Percentiles rank a stretch among this genome's conserved stretches.
These are phyloP conservation scores for Tetragnatha montana DNA, from an alignment of 2,888 invertebrate genomes.

Conservation along the genomic window DNA sequence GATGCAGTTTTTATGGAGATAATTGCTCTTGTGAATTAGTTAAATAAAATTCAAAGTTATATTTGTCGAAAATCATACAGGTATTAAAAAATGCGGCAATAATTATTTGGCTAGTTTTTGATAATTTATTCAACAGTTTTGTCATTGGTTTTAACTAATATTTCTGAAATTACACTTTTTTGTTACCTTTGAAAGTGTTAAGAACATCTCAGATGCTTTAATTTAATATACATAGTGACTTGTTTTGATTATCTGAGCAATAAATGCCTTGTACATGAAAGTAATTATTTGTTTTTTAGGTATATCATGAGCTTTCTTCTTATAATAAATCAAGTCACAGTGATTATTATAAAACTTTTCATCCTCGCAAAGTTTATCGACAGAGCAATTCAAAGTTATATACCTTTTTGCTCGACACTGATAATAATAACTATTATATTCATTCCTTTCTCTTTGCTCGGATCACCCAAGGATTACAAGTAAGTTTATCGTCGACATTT, in stretches of 20 bases:
- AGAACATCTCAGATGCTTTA: no score
- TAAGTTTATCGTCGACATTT: conserved; percentile 80
- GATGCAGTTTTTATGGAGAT: no score
- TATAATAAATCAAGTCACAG: conserved; percentile 78
- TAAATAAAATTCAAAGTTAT: no score
- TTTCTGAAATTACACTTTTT: no score
- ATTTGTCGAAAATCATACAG: no score
- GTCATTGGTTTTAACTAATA: no score
- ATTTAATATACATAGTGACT: no score
- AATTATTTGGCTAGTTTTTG: no score
- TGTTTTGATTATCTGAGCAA: background rate
- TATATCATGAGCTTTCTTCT: background rate
- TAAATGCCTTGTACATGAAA: background rate
- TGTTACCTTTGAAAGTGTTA: no score
- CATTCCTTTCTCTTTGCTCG: conserved; percentile 89
- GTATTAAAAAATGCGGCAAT: no score
- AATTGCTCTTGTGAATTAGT: no score
- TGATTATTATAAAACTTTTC: conserved; percentile 82
- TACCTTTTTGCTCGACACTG: conserved; percentile 89
- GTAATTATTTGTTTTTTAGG: conserved; percentile 2
- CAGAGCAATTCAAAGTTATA: conserved; percentile 80
- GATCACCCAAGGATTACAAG: conserved; percentile 94
- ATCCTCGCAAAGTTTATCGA: conserved; percentile 84
- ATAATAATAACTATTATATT: conserved; percentile 84
- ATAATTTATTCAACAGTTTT: no score